A percentile compares a stretch with the other conserved stretches of the same genome.
Conservation (phyloP, 1,140 invertebrate species). For the Pentalonia nigronervosa region DNA sequence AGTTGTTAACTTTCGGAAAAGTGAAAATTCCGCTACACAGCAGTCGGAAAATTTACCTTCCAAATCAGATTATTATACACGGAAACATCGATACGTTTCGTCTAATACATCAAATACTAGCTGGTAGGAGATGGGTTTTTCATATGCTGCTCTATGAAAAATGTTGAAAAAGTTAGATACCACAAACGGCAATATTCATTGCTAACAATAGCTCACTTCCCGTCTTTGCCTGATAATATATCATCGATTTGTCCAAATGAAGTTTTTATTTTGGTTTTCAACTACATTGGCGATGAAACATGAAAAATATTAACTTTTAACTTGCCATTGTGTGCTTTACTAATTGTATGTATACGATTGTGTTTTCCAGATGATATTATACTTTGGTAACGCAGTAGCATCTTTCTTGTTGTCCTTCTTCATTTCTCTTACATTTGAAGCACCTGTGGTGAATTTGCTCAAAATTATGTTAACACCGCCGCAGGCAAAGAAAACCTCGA, state of each 20-base stretch:
- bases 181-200: background rate
- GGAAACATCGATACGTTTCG: background rate
- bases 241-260: background rate
- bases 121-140: background rate
- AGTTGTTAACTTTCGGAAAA: no score
- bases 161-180: background rate
- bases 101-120: background rate
- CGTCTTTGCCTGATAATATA: background rate
- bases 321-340: background rate
- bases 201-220: background rate
- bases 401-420: slow-evolving; percentile 79
- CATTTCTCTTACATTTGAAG: slow-evolving; percentile 79
- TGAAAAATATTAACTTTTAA: background rate
- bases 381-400: slow-evolving; percentile 79
- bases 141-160: background rate
- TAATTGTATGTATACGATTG: background rate
- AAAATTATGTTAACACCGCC: slow-evolving; percentile 69
- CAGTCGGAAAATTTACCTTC: background rate
- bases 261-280: background rate
- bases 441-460: slow-evolving; percentile 78
- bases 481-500: slow-evolving; percentile 24
- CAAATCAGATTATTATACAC: background rate
- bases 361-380: slow-evolving; percentile 74
- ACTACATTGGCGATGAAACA: background rate
- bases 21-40: no score